Percentiles rank a stretch among this genome's conserved stretches.
phyloP scores from a whole-genome alignment of 1,140 invertebrate genomes.

The Myzus persicae region DNA sequence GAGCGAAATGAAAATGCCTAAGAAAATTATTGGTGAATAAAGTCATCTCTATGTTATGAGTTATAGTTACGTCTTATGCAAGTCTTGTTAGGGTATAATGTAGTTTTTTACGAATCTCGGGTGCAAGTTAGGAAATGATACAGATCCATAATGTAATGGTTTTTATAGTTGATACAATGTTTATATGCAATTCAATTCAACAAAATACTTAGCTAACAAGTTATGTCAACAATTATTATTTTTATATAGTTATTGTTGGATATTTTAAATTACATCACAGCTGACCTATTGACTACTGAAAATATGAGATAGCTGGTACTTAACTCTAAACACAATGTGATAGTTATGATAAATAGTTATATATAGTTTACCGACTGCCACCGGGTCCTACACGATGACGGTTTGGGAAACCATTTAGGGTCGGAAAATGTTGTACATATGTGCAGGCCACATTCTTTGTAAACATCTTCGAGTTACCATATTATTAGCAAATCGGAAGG shows the following conservation, averaged over 20 bases:
- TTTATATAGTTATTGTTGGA: too few relatives aligned
- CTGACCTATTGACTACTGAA: not conserved
- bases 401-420: not conserved
- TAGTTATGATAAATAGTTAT: not conserved
- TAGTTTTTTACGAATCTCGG: not conserved
- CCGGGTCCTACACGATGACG: not conserved
- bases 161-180: not conserved
- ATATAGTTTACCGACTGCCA: not conserved
- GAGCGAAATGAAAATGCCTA: not conserved
- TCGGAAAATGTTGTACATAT: too few relatives aligned
- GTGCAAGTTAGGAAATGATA: not conserved
- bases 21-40: not conserved
- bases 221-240: too few relatives aligned
- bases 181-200: too few relatives aligned
- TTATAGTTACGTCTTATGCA: not conserved
- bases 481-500: not conserved
- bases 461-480: not conserved
- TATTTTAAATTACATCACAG: too few relatives aligned
- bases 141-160: not conserved
- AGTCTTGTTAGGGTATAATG: not conserved
- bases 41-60: not conserved
- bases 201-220: too few relatives aligned
- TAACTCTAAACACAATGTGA: not conserved
- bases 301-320: not conserved
- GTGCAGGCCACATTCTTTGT: not conserved